Evolutionary conservation across 2,113 vertebrate genomes (phyloP), one percentile per base, ranked within the genome.

Genomic region (Apodemus sylvaticus): DNA sequence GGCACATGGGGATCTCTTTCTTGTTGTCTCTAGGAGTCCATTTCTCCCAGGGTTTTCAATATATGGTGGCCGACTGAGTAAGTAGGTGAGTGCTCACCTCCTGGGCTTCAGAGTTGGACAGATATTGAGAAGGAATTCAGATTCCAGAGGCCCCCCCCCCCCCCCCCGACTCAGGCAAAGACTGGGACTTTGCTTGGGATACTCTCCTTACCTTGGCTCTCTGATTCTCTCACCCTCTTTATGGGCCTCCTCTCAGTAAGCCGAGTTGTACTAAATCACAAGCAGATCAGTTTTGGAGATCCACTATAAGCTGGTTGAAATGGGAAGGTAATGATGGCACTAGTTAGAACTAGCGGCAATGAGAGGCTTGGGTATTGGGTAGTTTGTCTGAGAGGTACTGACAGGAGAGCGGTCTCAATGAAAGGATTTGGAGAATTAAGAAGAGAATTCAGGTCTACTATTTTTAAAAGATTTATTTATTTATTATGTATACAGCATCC

Each of bases 141-240:
- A 68, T 45, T n/a, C 5, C 13, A 29, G 74, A 39, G 2, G 1
- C 48, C 45, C 34, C 34, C 14, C 0, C 1, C n/a, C 2, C 48
- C 45, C 34, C 34, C 14, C 0, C 1, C n/a, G 34, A 48, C 19
- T 76, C 71, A 22, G 51, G 42, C 19, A 89, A 62, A 66, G 39
- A 29, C 11, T 48, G 36, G 71, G 13, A 19, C 36, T 62, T 64
- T 26, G 24, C 26, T 62, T 42, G 39, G 36, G 91, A 11, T 42
- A 17, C 0, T 11, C 1, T n/a, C 3, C 5, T 64, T 48, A 60
- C 73, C 91, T 58, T 81, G 31, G 11, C 34, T 78, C 7, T 24
- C 13, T n/a, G 48, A 26, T 45, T 39, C n/a, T 24, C 1, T 5
- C 10, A 42, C 7, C n/a, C 24, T 10, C 2, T 79, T 12, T 53